These are phyloP conservation scores for Leptinotarsa lineolata DNA, from an alignment of 1,140 invertebrate species.

Conservation along the genomic window DNA sequence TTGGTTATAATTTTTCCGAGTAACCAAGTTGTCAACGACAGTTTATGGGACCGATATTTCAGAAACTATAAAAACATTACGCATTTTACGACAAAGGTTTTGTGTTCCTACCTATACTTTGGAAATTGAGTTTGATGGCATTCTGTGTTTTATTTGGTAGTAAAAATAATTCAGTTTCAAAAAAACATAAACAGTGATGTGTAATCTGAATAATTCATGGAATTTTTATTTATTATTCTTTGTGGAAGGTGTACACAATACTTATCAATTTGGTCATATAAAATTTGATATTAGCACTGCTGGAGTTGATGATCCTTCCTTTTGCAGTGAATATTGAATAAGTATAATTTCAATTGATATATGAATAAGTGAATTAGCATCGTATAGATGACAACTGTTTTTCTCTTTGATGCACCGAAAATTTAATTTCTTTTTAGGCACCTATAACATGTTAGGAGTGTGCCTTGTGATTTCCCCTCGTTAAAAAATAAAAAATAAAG, in stretches of 20 bases:
- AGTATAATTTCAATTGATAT: too few species aligned
- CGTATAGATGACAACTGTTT: too few species aligned
- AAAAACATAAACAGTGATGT: conserved; percentile 9
- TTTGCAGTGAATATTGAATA: too few species aligned
- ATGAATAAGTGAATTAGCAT: too few species aligned
- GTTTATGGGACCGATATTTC: conserved; percentile 35
- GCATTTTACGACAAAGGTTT: conserved; percentile 31
- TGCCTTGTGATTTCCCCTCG: not conserved
- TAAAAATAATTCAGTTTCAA: conserved; percentile 21
- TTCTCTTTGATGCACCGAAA: too few species aligned
- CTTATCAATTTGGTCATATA: too few species aligned
- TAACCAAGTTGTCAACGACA: conserved; percentile 38
- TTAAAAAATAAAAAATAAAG: not conserved
- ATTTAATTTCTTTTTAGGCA: too few species aligned
- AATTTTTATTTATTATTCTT: not conserved
- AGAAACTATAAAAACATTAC: conserved; percentile 30
- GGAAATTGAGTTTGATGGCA: conserved; percentile 20
- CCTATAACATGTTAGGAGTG: too few species aligned
- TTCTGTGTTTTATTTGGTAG: conserved; percentile 24
- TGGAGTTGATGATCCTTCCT: too few species aligned
- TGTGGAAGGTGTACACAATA: too few species aligned
- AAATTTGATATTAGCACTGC: too few species aligned
- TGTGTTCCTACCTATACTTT: conserved; percentile 12
- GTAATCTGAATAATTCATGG: conserved; percentile 16
- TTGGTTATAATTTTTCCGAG: conserved; percentile 36